A percentile compares a stretch with the other conserved stretches of the same genome.
Evolutionary conservation across 92 coral and sea anemone species (phyloP).

Genomic region (Metridium senile): DNA sequence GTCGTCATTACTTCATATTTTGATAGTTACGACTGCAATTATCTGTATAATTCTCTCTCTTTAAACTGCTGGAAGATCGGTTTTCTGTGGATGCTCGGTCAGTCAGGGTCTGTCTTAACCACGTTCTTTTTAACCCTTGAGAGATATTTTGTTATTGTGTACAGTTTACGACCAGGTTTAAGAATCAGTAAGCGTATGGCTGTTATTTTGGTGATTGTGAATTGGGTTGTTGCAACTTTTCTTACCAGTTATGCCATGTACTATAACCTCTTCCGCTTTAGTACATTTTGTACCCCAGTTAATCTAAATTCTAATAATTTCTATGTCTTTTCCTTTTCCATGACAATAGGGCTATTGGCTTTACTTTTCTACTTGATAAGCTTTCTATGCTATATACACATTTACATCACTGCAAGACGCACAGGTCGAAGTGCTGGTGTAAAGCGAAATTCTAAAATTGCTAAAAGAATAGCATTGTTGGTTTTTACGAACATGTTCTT

Average conservation of each 20-base stretch:
- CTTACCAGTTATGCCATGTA: slow-evolving; percentile 33
- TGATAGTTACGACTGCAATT: background rate
- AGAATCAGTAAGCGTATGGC: slow-evolving; percentile 7
- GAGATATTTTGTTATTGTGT: too few species aligned
- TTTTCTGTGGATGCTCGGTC: slow-evolving; percentile 30
- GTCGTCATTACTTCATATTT: slow-evolving; percentile 23
- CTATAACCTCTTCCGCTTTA: slow-evolving; percentile 6
- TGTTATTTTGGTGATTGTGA: background rate
- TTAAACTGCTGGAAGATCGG: slow-evolving; percentile 35
- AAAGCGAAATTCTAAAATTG: slow-evolving; percentile 27
- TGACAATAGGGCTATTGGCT: slow-evolving; percentile 9
- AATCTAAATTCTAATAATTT: background rate
- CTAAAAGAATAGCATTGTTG: slow-evolving; percentile 35
- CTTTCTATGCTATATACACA: slow-evolving; percentile 27
- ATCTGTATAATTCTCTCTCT: slow-evolving; percentile 2
- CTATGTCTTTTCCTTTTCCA: slow-evolving; percentile 4
- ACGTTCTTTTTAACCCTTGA: too few species aligned
- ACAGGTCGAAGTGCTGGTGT: slow-evolving; percentile 22
- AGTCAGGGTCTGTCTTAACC: slow-evolving; percentile 36
- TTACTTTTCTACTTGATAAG: slow-evolving; percentile 13
- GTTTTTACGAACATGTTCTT: slow-evolving; percentile 40
- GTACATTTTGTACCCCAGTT: slow-evolving; percentile 16
- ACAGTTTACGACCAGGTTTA: too few species aligned
- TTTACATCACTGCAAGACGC: slow-evolving; percentile 25
- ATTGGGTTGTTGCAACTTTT: background rate